phyloP scores from a whole-genome alignment of 2,797 vertebrate genomes.

The Huso huso region DNA sequence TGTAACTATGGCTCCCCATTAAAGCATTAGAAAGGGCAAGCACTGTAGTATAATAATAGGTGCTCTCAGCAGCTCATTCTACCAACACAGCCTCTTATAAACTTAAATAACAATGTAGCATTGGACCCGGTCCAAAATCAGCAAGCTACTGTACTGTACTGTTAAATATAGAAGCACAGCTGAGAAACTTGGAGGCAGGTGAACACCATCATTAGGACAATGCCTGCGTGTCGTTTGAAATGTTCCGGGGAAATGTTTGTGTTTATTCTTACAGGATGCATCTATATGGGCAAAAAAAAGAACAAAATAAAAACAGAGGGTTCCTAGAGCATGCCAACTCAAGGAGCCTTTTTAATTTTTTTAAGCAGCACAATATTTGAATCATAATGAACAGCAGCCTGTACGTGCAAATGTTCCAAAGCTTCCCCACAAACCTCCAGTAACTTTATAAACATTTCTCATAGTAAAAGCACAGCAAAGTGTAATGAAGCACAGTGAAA shows the following conservation, averaged over 20 bases:
- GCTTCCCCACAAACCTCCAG: too few relatives aligned
- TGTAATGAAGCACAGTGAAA: too few relatives aligned
- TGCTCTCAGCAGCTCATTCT: background rate
- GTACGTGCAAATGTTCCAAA: too few relatives aligned
- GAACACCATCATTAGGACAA: conserved; percentile 31
- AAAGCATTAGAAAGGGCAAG: background rate
- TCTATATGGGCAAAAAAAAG: conserved; percentile 15
- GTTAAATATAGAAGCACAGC: conserved; percentile 33
- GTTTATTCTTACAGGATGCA: conserved; percentile 28
- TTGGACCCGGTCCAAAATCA: conserved; percentile 24
- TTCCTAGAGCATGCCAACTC: too few relatives aligned
- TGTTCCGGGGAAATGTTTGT: conserved; percentile 21
- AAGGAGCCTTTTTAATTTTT: too few relatives aligned
- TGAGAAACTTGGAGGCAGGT: conserved; percentile 47
- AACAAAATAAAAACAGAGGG: conserved; percentile 23
- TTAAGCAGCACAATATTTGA: too few relatives aligned
- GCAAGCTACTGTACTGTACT: conserved; percentile 1
- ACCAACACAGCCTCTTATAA: conserved; percentile 14
- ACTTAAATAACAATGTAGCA: conserved; percentile 28
- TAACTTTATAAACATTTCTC: too few relatives aligned
- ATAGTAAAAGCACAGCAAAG: too few relatives aligned
- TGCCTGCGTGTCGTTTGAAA: conserved; percentile 17
- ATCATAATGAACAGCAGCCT: too few relatives aligned
- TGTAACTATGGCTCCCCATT: too few relatives aligned
- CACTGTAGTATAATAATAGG: conserved; percentile 8